Base-by-base conservation (phyloP, 2,797 vertebrate genomes). In the Onychomys torridus region DNA sequence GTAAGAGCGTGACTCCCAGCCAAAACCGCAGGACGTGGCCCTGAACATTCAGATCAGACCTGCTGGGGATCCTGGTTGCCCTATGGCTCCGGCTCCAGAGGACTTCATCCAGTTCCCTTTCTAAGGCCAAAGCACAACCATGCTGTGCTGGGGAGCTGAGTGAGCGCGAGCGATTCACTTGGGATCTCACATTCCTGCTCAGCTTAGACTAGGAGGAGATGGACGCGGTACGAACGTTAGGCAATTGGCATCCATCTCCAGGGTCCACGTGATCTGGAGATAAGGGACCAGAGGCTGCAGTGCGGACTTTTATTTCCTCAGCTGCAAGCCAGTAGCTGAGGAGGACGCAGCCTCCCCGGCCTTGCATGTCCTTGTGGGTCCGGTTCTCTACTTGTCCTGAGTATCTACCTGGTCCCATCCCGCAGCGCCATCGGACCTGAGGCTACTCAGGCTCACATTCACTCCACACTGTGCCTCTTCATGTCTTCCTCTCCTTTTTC, bases 301-400 rank as follows among this genome's bases (percentile, higher is more conserved):
- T 11, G 65, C 5, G 32, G 5, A 65, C 2, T 0, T 79, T 27
- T 52, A 5, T 40, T n/a, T 1, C 14, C 57, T 55, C 0, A 21
- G 52, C 52, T 29, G 49, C 8, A 59, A 5, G 17, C 25, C 73
- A 63, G 73, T 32, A 49, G 88, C 57, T 40, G 37, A 61, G 86
- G 11, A 40, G 17, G 13, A 6, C 12, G 57, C 59, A 63, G 40
- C 87, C 29, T 63, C 43, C 57, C 6, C 0, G 32, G 40, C 21
- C 16, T n/a, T 1, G 57, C 4, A 7, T 27, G 55, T 71, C 59
- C 21, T 46, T 4, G 1, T 43, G 52, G 52, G 52, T 29, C 52
- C 1, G 6, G n/a, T 13, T 16, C 37, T 57, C 25, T 6, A 37
- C 37, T 89, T 29, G 69, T 29, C 27, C 37, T 13, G 32, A 25